Evolutionary conservation across 2,113 vertebrate genomes (phyloP).

Genomic region (Pelodiscus sinensis): DNA sequence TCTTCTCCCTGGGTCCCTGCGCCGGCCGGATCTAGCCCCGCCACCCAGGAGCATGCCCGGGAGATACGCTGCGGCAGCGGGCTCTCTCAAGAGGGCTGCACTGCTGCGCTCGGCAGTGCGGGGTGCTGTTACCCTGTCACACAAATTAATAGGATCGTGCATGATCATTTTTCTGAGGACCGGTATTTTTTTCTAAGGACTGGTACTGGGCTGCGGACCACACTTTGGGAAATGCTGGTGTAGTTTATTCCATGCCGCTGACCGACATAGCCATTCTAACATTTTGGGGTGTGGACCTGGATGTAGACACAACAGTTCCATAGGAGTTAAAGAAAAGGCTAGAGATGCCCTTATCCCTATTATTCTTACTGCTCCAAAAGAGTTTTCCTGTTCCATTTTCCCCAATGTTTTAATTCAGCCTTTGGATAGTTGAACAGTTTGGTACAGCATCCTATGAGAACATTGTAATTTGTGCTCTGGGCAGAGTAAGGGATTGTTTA

Average conservation of each 20-base stretch:
- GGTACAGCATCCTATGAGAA: neutral
- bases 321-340: neutral
- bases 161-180: no score
- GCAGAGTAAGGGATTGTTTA: neutral
- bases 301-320: neutral
- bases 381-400: neutral
- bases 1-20: no score
- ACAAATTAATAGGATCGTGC: no score
- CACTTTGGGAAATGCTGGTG: no score
- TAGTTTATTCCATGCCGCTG: neutral
- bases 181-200: no score
- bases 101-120: no score
- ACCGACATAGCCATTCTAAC: neutral
- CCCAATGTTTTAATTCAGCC: neutral
- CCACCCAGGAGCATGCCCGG: no score
- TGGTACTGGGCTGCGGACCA: no score
- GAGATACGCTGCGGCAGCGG: no score
- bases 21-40: no score
- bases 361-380: neutral
- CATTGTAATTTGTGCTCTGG: neutral
- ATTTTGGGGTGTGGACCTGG: neutral
- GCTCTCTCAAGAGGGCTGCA: no score
- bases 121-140: no score
- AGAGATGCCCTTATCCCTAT: neutral
- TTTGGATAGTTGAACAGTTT: neutral